A percentile compares a stretch with the other conserved stretches of the same genome.
phyloP scores from a whole-genome alignment of 1,140 invertebrate genomes.

The Bombus pascuorum region DNA sequence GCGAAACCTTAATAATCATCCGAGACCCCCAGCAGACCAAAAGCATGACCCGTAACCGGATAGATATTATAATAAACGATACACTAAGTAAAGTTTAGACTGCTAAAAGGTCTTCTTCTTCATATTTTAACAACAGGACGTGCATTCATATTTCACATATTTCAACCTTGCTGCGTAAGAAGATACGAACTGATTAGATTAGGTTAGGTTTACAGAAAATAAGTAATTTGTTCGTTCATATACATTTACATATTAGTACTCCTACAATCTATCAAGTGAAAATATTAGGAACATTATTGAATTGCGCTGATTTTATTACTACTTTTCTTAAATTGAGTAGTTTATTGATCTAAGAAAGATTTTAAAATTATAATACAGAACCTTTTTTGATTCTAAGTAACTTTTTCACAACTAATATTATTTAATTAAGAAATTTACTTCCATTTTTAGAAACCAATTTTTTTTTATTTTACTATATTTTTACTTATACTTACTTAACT shows the following conservation, averaged over 20 bases:
- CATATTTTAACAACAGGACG: constrained; percentile 6
- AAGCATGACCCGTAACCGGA: constrained; percentile 66
- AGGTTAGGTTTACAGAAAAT: background rate
- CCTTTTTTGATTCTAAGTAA: too few relatives aligned
- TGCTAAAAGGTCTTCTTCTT: constrained; percentile 53
- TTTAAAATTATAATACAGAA: too few relatives aligned
- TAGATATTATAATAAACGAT: constrained; percentile 68
- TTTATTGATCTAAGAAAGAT: too few relatives aligned
- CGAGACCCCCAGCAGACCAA: constrained; percentile 56
- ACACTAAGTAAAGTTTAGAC: constrained; percentile 46
- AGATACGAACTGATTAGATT: background rate
- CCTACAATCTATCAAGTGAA: background rate
- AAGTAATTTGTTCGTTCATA: background rate
- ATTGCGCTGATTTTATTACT: too few relatives aligned
- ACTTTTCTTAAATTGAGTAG: too few relatives aligned
- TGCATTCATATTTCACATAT: background rate
- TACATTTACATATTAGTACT: background rate
- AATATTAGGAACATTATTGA: background rate
- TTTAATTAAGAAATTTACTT: too few relatives aligned
- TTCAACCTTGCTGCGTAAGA: background rate
- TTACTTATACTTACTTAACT: too few relatives aligned
- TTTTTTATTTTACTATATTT: too few relatives aligned
- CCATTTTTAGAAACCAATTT: too few relatives aligned
- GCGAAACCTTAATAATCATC: constrained; percentile 66
- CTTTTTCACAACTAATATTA: too few relatives aligned